phyloP scores from a whole-genome alignment of 2,113 vertebrate genomes.

The Chloropsis hardwickii region DNA sequence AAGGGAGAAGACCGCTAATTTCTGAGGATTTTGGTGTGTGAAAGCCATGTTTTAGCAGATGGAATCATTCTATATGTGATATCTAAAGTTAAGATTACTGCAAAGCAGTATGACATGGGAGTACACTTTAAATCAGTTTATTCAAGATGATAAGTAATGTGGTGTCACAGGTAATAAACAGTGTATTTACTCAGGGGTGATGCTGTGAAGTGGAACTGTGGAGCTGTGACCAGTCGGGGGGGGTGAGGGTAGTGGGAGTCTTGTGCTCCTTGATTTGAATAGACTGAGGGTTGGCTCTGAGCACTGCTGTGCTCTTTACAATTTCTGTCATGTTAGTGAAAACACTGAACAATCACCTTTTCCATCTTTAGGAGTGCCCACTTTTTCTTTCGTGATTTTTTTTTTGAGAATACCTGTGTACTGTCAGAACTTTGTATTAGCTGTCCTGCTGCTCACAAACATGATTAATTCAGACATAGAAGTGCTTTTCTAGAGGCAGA shows the following conservation, averaged over 20 bases:
- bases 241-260: background rate
- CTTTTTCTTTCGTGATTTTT: background rate
- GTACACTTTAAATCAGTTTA: background rate
- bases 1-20: background rate
- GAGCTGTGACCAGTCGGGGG: background rate
- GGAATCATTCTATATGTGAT: background rate
- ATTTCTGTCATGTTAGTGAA: background rate
- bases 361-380: background rate
- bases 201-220: background rate
- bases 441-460: background rate
- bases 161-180: background rate
- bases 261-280: background rate
- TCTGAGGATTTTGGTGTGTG: background rate
- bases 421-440: background rate
- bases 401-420: background rate
- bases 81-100: background rate
- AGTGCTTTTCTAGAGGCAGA: background rate
- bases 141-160: background rate
- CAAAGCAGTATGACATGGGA: background rate
- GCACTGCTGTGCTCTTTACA: background rate
- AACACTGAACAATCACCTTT: background rate
- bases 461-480: background rate
- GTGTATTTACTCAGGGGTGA: background rate
- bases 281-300: background rate
- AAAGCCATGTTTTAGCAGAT: background rate